Percentiles rank a stretch among this genome's conserved stretches.
phyloP scores from a whole-genome alignment of 2,797 vertebrate genomes.

The Pangasius krempfi region DNA sequence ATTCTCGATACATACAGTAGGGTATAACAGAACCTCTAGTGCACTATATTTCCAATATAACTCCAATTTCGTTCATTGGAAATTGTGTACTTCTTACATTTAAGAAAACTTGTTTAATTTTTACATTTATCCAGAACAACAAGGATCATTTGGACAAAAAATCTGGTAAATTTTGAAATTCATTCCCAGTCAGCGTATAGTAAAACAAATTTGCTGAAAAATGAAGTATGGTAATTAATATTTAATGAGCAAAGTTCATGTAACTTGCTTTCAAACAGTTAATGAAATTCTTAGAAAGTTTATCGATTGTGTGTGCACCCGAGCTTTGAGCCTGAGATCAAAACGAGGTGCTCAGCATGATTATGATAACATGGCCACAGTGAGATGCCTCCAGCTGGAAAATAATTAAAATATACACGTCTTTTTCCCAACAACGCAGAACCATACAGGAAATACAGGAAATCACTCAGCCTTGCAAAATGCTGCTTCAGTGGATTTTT shows the following conservation, averaged over 20 bases:
- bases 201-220: not conserved
- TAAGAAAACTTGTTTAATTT: not conserved
- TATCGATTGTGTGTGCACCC: not conserved
- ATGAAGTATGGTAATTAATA: not conserved
- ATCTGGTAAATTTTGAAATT: not conserved
- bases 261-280: not conserved
- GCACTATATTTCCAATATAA: not conserved
- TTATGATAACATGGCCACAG: constrained; percentile 64
- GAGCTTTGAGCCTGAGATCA: not conserved
- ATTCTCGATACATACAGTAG: not conserved
- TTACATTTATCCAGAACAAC: not conserved
- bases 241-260: not conserved
- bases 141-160: not conserved
- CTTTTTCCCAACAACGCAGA: constrained; percentile 58
- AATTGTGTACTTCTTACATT: not conserved
- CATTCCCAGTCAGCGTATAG: not conserved
- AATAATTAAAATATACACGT: constrained; percentile 78
- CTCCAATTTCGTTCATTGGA: not conserved
- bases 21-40: not conserved
- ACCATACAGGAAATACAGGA: constrained; percentile 65
- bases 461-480: constrained; percentile 64
- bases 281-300: not conserved
- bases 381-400: constrained; percentile 62
- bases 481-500: constrained; percentile 69
- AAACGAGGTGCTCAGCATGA: constrained; percentile 57